These are phyloP conservation scores for Aromia moschata DNA, from an alignment of 2,888 invertebrate genomes.

Conservation along the genomic window DNA sequence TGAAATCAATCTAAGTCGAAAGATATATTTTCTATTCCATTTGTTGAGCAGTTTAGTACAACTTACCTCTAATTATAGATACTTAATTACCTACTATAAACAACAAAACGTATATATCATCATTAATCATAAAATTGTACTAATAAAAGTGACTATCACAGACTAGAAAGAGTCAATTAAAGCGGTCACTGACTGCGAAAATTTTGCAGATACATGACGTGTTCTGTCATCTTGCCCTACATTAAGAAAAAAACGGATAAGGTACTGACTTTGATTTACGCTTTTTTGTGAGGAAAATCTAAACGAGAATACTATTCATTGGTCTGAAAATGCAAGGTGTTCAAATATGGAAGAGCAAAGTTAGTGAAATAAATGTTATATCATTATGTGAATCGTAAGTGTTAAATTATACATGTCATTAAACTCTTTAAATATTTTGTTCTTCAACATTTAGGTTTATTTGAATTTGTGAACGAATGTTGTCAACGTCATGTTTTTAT, in stretches of 20 bases:
- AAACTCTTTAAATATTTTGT: too few species aligned
- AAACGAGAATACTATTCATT: not conserved
- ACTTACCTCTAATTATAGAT: slow-evolving; percentile 11
- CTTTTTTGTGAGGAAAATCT: not conserved
- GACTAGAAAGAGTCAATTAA: slow-evolving; percentile 35
- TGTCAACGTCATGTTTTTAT: too few species aligned
- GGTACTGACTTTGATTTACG: not conserved
- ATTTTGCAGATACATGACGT: not conserved
- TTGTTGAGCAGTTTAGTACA: slow-evolving; percentile 1
- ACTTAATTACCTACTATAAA: slow-evolving; percentile 10
- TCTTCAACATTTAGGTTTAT: too few species aligned
- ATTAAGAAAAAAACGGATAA: not conserved
- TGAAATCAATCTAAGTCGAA: too few species aligned
- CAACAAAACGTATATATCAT: slow-evolving; percentile 16
- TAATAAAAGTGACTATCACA: slow-evolving; percentile 38
- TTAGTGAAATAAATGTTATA: too few species aligned
- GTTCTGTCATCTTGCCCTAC: not conserved
- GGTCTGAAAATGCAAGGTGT: not conserved
- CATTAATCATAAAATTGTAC: slow-evolving; percentile 22
- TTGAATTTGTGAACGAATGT: too few species aligned
- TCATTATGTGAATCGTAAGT: too few species aligned
- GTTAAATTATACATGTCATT: too few species aligned
- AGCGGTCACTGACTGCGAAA: slow-evolving; percentile 10
- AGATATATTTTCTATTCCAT: too few species aligned
- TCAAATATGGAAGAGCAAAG: too few species aligned